These are phyloP conservation scores for Melanotus villosus DNA, from an alignment of 2,888 invertebrate species.

Conservation along the genomic window DNA sequence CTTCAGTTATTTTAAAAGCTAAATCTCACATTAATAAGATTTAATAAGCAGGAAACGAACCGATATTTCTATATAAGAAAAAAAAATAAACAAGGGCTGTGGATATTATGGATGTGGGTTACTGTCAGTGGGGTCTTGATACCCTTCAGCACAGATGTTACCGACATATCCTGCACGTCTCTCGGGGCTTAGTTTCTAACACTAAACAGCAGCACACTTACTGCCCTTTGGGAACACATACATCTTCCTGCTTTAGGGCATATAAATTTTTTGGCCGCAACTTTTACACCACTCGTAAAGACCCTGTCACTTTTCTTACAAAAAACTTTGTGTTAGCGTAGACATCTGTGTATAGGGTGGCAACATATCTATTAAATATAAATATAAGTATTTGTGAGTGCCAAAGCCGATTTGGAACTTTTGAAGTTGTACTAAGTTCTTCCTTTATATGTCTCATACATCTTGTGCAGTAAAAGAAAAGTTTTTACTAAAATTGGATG, in stretches of 20 bases:
- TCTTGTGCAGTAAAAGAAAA: too few species aligned
- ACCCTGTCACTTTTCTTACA: slow-evolving; percentile 16
- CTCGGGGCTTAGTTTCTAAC: slow-evolving; percentile 25
- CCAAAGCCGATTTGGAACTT: background rate
- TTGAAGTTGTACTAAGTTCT: too few species aligned
- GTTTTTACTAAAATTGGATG: too few species aligned
- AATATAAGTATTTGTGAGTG: background rate
- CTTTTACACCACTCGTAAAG: slow-evolving; percentile 21
- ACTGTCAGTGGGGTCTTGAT: slow-evolving; percentile 21
- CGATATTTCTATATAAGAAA: background rate
- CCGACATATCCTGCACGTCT: slow-evolving; percentile 25
- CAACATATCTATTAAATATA: background rate
- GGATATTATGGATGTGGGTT: slow-evolving; percentile 23
- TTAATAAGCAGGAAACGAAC: background rate
- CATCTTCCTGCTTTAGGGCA: slow-evolving; percentile 26
- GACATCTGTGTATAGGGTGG: slow-evolving; percentile 4
- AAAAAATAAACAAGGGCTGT: slow-evolving; percentile 9
- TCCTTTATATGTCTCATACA: too few species aligned
- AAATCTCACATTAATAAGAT: background rate
- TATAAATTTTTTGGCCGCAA: slow-evolving; percentile 25
- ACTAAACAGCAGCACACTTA: slow-evolving; percentile 27
- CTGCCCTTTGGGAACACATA: slow-evolving; percentile 23
- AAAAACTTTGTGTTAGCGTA: background rate
- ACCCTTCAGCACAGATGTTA: slow-evolving; percentile 27
- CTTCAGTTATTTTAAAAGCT: background rate